Evolutionary conservation across 2,113 vertebrate species (phyloP), one percentile per base, ranked within the genome.

Genomic region (Cygnus atratus): DNA sequence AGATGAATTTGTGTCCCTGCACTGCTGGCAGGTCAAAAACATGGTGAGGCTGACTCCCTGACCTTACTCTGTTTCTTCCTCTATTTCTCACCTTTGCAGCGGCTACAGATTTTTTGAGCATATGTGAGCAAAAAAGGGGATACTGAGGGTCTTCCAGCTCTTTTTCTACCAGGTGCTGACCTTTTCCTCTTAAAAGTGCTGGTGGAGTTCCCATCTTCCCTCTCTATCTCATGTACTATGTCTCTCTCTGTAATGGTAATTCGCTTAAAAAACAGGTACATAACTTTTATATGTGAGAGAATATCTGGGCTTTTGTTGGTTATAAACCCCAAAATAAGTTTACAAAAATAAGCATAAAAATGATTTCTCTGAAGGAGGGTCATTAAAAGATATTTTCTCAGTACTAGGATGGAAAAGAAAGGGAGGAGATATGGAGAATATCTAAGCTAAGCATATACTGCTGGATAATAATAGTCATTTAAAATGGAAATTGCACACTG

Each of bases 21-120:
- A n/a, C n/a, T 39, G 16, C 20, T 85, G 26, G 2, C 19, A 6
- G 3, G 3, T 17, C 4, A 80, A 91, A 79, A 52, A 37, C 17
- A 0, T 4, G 20, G 7, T 2, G 10, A 7, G 13, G 5, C 13
- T 37, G 5, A 67, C 39, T 48, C 15, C 41, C 26, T 13, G 10
- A 43, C 9, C 14, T 22, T 2, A 33, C 6, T 8, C 44, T 5
- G 0, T 46, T 16, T 4, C 52, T 55, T 59, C 31, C 26, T 55
- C 46, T 54, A 10, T 61, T 81, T 21, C 46, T 50, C 25, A 48
- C 25, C 8, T 15, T 13, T 67, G 31, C 50, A 59, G n/a, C 18
- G 19, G 46, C 14, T 86, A 15, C 22, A 62, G 25, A 29, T 39
- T 71, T 75, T 61, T 85, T 4, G 10, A 75, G 18, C 2, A 43